phyloP scores from a whole-genome alignment of 2,113 vertebrate species.

The Platichthys stellatus region DNA sequence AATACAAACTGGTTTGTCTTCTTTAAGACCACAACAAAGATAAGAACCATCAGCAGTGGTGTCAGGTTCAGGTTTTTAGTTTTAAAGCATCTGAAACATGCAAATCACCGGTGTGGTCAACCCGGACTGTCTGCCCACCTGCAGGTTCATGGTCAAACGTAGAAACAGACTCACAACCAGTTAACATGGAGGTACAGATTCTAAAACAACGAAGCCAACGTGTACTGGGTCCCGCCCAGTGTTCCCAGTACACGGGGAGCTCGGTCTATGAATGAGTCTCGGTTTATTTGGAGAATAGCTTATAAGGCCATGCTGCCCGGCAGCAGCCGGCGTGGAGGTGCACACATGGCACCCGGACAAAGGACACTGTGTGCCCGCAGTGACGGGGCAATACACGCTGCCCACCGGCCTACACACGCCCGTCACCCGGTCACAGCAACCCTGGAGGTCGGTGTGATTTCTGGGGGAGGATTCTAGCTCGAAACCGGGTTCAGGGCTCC shows the following conservation, averaged over 20 bases:
- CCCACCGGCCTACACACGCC: slow-evolving; percentile 20
- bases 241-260: not conserved
- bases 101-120: not conserved
- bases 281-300: not conserved
- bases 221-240: not conserved
- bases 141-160: not conserved
- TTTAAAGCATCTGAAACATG: not conserved
- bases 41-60: not conserved
- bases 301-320: not conserved
- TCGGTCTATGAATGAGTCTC: not conserved
- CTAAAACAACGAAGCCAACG: not conserved
- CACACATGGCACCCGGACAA: slow-evolving; percentile 52
- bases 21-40: no score
- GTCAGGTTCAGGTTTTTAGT: no score
- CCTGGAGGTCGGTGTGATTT: not conserved
- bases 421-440: not conserved
- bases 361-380: slow-evolving; percentile 57
- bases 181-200: not conserved
- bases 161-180: not conserved
- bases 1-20: no score
- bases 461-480: not conserved
- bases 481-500: slow-evolving; percentile 14
- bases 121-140: slow-evolving; percentile 28
- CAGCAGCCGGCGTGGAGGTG: not conserved
- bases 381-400: not conserved